These are phyloP conservation scores for Ganaspis sp. DNA, from an alignment of 1,140 invertebrate genomes.

Conservation along the genomic window DNA sequence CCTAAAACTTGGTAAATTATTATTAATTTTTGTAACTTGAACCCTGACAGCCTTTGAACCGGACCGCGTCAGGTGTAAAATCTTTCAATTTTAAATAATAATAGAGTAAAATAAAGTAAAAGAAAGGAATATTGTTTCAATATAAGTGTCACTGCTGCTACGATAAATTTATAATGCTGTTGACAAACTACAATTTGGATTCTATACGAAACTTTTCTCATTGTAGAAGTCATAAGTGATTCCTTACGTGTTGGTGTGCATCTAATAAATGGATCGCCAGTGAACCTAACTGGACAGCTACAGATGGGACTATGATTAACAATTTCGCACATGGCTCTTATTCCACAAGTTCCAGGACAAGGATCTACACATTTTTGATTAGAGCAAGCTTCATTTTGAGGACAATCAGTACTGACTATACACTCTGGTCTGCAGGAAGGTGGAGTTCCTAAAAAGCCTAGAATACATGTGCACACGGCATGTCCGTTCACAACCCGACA, in stretches of 20 bases:
- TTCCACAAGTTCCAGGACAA: conserved; percentile 83
- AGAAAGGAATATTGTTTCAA: no score
- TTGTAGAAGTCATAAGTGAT: not conserved
- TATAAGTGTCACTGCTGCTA: no score
- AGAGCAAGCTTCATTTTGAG: conserved; percentile 80
- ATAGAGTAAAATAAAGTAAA: no score
- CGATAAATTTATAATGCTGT: no score
- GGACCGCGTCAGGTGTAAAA: no score
- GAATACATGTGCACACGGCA: conserved; percentile 83
- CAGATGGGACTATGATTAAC: conserved; percentile 81
- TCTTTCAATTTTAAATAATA: no score
- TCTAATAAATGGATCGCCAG: conserved; percentile 79
- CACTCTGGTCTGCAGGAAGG: conserved; percentile 84
- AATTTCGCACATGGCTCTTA: conserved; percentile 80
- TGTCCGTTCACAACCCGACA: conserved; percentile 80
- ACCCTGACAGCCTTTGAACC: no score
- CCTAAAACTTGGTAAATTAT: no score
- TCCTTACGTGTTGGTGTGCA: conserved; percentile 75
- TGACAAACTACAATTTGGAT: no score
- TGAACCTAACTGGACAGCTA: conserved; percentile 78
- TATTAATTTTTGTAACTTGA: no score
- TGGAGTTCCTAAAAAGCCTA: conserved; percentile 81
- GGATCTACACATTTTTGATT: conserved; percentile 85
- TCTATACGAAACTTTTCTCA: no score
- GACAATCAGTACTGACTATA: conserved; percentile 81